Evolutionary conservation across 2,888 invertebrate genomes (phyloP), one percentile per base, ranked within the genome.

Genomic region (Itoplectis maculator): DNA sequence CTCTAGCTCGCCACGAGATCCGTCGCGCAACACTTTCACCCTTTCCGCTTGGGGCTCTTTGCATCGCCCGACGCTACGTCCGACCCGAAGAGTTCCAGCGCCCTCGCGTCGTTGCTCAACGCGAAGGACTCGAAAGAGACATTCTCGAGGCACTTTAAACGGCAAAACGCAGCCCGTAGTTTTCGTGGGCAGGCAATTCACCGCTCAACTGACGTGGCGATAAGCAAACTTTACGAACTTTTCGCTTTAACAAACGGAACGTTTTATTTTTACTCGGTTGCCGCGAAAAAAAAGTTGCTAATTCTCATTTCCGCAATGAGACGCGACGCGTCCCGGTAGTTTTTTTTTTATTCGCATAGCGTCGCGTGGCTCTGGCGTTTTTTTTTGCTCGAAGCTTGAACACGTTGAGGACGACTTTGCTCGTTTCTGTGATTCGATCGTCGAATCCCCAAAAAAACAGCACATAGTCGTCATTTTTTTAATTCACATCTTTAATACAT

Each of bases 261-360:
- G 74, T 74, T n/a, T n/a, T 79, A 66, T 23, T 66, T 68, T 66
- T 15, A 23, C 3, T 29, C n/a, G 29, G 23, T 23, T 42, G 40
- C n/a, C n/a, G 9, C 9, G 0, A 18, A 23, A 29, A 29, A 40
- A 13, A 47, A n/a, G n/a, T 65, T 68, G 68, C 35, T 42, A 74
- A 74, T 45, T 79, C 35, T 61, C 42, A 74, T 61, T 45, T 40
- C 4, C 35, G 35, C 79, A 79, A 79, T 74, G 79, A 74, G 74
- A 74, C 79, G 68, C 56, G 37, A 8, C 20, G 23, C 74, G 20
- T 51, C n/a, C 35, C 18, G 47, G 11, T 6, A 13, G 23, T 42
- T 7, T 2, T 42, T 56, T 56, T 56, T 29, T 56, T 56, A 13
- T 15, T 4, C n/a, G 0, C 18, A 2, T 51, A 51, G 1, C 9